Percentiles rank a stretch among this genome's conserved stretches.
Evolutionary conservation across 2,797 vertebrate species (phyloP).

Genomic region (Yasuhikotakia modesta): DNA sequence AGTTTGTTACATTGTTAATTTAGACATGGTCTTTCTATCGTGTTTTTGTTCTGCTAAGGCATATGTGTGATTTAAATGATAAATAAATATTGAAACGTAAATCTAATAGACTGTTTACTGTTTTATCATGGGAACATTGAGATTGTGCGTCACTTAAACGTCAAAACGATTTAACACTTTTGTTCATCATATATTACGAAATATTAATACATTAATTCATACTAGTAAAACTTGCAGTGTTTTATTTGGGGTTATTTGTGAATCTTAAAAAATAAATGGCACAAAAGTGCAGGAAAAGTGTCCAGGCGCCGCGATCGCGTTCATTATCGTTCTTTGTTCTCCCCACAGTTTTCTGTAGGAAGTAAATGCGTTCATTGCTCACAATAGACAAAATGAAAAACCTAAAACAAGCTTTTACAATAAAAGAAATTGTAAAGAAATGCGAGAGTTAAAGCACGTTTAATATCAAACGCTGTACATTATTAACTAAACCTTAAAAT

Average conservation of each 20-base stretch:
- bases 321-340: constrained; percentile 37
- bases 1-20: constrained; percentile 33
- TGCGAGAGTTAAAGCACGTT: neutral
- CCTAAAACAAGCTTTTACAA: constrained; percentile 4
- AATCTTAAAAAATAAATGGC: neutral
- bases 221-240: too few species aligned
- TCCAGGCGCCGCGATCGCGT: neutral
- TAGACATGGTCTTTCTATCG: constrained; percentile 44
- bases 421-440: too few species aligned
- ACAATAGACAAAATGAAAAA: neutral
- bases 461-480: too few species aligned
- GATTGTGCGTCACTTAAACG: neutral
- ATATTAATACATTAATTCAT: neutral
- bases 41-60: constrained; percentile 37
- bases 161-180: too few species aligned
- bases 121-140: neutral
- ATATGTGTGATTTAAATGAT: constrained; percentile 58
- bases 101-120: constrained; percentile 1
- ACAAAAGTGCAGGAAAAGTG: neutral
- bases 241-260: neutral
- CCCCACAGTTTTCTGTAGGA: too few species aligned
- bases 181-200: neutral
- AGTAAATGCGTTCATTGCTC: neutral
- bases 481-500: neutral
- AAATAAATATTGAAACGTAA: constrained; percentile 37